Base-by-base conservation (phyloP, 1,140 invertebrate species). In the Trichonephila clavipes region DNA sequence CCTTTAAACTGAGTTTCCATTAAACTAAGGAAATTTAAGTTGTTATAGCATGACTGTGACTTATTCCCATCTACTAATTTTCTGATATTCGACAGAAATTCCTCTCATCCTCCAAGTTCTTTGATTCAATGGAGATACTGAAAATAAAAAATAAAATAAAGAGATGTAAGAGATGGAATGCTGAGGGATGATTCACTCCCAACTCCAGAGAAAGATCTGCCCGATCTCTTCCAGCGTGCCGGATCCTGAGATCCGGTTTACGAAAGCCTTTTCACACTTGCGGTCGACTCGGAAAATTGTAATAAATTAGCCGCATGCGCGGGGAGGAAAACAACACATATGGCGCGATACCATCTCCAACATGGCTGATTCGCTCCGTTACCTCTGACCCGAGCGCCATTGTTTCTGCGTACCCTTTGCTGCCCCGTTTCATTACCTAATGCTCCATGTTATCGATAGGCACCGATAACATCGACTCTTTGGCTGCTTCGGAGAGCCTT, bases 221-320 rank as follows among this genome's bases (percentile, higher is more conserved):
- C 61, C 10, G n/a, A 88, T 64, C 61, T 88, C 62, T 44, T 34
- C 34, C 16, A n/a, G 24, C n/a, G n/a, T 87, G n/a, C 86, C 86
- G 86, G 86, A 88, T 88, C 28, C 89, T 18, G 88, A 85, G 90
- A 92, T 92, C 90, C 90, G 90, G 90, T 92, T 92, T 85, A 28
- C 18, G 44, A 82, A 82, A 90, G 72, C 89, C 44, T 90, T 90
- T 90, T 90, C 89, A 82, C 90, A 85, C 90, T 83, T 85, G 90
- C 90, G 90, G 90, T 92, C n/a, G 58, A 69, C 14, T 85, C 51
- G 40, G 81, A 85, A 92, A 92, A 92, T 92, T 92, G 90, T 92
- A 92, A 83, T 92, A 92, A 92, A 92, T 92, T 92, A 83, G 59
- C 82, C n/a, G 61, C 19, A 3, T 28, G 34, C 59, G 51, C 86